Evolutionary conservation across 2,888 invertebrate species (phyloP), one percentile per base, ranked within the genome.

Genomic region (Entomobrya proxima): DNA sequence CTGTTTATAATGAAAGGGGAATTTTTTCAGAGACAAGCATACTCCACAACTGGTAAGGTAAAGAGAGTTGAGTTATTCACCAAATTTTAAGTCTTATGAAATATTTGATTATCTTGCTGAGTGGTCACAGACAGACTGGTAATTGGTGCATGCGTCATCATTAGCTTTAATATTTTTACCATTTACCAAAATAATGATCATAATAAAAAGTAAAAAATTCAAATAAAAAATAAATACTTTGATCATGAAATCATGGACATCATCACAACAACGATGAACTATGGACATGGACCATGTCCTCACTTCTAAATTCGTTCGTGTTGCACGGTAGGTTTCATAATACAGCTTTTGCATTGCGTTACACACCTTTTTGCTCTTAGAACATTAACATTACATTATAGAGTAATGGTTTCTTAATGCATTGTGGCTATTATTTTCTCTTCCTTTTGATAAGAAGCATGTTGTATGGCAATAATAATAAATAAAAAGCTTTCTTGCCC

Each of bases 331-430:
- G 37, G 67, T 21, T 79, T 30, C 27, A 37, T 67, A 30, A n/a
- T n/a, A n/a, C n/a, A n/a, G n/a, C n/a, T 40, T 67, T 78, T 76
- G 40, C 37, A 35, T 35, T 64, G 30, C 32, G 32, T 32, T 64
- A 64, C 69, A 15, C 21, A 27, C 7, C 44, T 30, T 79, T 55
- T 77, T 37, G 24, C 67, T 52, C 30, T 76, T 76, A 13, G 52
- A 15, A 74, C 81, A 81, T 81, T 72, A 55, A 30, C 52, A 37
- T 50, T 61, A 44, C 74, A 81, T 81, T 81, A 81, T 81, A 35
- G 61, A 61, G 61, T 75, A 81, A 81, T 81, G 81, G 81, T 64
- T 69, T 72, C 74, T 74, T 81, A 81, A 75, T 81, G 81, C 81
- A 81, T 79, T 67, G 27, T 79, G 44, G 52, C 37, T 1, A 30